Evolutionary conservation across 2,888 invertebrate species (phyloP), one percentile per base, ranked within the genome.

Genomic region (Parapristionchus giblindavisi): DNA sequence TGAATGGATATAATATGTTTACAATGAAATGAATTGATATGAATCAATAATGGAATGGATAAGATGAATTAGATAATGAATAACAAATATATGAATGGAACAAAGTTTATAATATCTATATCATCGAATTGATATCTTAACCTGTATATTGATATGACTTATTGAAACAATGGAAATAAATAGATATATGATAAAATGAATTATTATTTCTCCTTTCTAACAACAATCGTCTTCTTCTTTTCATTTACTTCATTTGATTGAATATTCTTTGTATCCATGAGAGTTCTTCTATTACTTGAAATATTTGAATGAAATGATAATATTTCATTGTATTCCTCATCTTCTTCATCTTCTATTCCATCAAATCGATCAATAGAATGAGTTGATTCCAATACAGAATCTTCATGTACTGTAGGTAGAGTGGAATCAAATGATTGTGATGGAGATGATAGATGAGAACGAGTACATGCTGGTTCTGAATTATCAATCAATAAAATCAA

Each of bases 401-500:
- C 68, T 43, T 68, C 68, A 52, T 68, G 68, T 11, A 68, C 36
- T 36, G 68, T 68, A 24, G 51, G 36, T 11, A 68, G 68, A 14
- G 48, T 48, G n/a, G 68, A 68, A 68, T 68, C 68, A 36, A 68
- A 68, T 51, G 68, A 68, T 34, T 32, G 34, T 5, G 68, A 51
- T 34, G 68, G 68, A n/a, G 63, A 65, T 29, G 43, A 65, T 6
- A 29, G 43, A 65, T 43, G 27, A 0, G 43, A 65, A 24, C 60
- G 60, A 68, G 68, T 52, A 17, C 27, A 68, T 0, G 27, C 36
- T 32, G 68, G 36, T 40, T 68, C 68, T 68, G 51, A 32, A 68
- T 29, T 43, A 43, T 43, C 8, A 24, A 24, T n/a, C n/a, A n/a
- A n/a, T n/a, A n/a, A n/a, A n/a, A n/a, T n/a, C n/a, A n/a, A n/a